Evolutionary conservation across 2,888 invertebrate genomes (phyloP), one percentile per base, ranked within the genome.

Genomic region (Marronus borbonicus): DNA sequence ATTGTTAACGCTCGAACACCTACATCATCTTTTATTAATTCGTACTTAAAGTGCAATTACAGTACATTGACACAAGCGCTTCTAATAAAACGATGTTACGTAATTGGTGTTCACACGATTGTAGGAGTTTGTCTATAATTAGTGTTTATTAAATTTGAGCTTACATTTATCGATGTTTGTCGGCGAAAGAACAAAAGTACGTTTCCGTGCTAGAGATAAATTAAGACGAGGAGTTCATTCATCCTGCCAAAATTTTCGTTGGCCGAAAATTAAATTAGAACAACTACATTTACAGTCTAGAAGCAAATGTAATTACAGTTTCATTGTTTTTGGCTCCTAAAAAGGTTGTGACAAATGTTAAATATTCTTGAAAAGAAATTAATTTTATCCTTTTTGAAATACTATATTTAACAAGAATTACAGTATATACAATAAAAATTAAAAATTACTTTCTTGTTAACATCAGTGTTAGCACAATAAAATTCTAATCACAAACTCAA

Each of bases 21-120:
- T 74, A 74, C 72, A 44, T 60, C 44, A 44, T 60, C 60, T 74
- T 74, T 60, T 62, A 60, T 74, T 74, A 74, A 74, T 74, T 60
- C 72, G 62, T 58, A 60, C 24, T 60, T 58, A 74, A 60, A 39
- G 60, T 44, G 72, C 60, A 74, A 74, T 74, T 74, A 74, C 72
- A 74, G 72, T 74, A 60, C 72, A 74, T 44, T 74, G 72, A 74
- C 72, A 74, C 72, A 60, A 44, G 17, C 58, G 58, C 20, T 74
- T 74, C 60, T 60, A 74, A 60, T 74, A 55, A 70, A 55, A 44
- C 60, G 72, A 20, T 24, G 14, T 60, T 60, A 50, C 60, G 60
- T 74, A 68, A 50, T 60, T 60, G 60, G 20, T 74, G n/a, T 60
- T 20, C 36, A 7, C 14, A 20, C 14, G n/a, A 74, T 74, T 39